Base-by-base conservation (phyloP, 2,113 vertebrate genomes). In the Gobiocypris rarus region DNA sequence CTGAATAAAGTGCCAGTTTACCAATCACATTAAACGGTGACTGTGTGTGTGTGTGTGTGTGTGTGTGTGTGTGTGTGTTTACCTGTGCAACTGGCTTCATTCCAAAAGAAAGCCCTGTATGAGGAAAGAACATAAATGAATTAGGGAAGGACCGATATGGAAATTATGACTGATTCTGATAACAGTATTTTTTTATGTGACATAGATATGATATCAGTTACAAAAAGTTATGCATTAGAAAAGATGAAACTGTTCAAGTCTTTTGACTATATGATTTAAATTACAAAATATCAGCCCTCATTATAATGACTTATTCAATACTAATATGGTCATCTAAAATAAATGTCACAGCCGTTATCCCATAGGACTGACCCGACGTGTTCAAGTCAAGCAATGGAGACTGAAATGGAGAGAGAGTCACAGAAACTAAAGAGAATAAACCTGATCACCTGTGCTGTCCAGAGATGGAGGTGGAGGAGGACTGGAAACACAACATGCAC, bases 401-500 rank as follows among this genome's bases (percentile, higher is more conserved):
- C 48, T 17, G 48, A 50, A 8, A 3, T 13, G 24, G 34, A 63
- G n/a, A 26, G 15, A 65, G 45, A 48, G 22, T 26, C 9, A 7
- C 2, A 75, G 10, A 65, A 9, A 75, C 5, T 63, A 2, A 24
- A 15, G 61, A 61, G 4, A 67, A 11, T 8, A 65, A 17, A 59
- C 24, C 0, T n/a, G 50, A 70, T 88, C 41, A 88, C 87, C 87
- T 76, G 52, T 15, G 26, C 22, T 87, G 59, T 91, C 91, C 73
- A 59, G 5, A 59, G 73, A 38, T 0, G 84, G 77, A 76, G 90
- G 88, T 52, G 70, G 83, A 71, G 88, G 81, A 63, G 85, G 83
- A 59, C 93, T 95, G 67, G 38, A 91, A 84, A 65, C 14, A 67
- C 5, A 19, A 38, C 38, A 3, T 19, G 63, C 38, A 3, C 7